Base-by-base conservation (phyloP, 2,113 vertebrate genomes). In the Ginglymostoma cirratum region DNA sequence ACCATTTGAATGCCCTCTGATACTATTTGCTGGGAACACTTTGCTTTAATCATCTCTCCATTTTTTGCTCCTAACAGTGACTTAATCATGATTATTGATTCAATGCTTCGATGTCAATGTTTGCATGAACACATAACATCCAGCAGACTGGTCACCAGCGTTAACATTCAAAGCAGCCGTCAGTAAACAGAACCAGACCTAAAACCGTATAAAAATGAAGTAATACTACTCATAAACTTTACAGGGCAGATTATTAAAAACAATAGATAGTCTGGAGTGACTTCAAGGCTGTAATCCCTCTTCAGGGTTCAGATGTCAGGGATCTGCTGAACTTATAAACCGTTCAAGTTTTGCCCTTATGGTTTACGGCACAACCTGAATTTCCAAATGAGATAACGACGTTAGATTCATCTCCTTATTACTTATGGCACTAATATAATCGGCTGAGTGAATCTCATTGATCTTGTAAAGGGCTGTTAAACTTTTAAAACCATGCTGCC, bases 141-240 rank as follows among this genome's bases (percentile, higher is more conserved):
- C 55, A n/a, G 87, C 30, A 70, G 38, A 69, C 94, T 19, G 42
- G 52, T 52, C 45, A 52, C 94, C 2, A 52, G 30, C 69, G 6
- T 48, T 72, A 76, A 34, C 69, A 34, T 76, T 72, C 65, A 94
- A 69, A 94, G 90, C 66, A 34, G 24, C 45, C 72, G 69, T 95
- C 67, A 72, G 23, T 45, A 30, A 95, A 48, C 45, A 95, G 69
- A 95, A 52, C 69, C 55, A 52, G 94, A 69, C 65, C 67, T 48
- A 95, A 95, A 45, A 15, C 27, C 17, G 45, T 66, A 93, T 72
- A 70, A 95, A 95, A 72, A 67, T 72, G 42, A 30, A 95, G 34
- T 95, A 95, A 95, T 72, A 72, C 94, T 72, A 66, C 89, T 42
- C 94, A 72, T 95, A 95, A 95, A 95, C 10, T 95, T 95, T 95